Conservation (phyloP, 2,888 invertebrate species). For the Marronus borbonicus region DNA sequence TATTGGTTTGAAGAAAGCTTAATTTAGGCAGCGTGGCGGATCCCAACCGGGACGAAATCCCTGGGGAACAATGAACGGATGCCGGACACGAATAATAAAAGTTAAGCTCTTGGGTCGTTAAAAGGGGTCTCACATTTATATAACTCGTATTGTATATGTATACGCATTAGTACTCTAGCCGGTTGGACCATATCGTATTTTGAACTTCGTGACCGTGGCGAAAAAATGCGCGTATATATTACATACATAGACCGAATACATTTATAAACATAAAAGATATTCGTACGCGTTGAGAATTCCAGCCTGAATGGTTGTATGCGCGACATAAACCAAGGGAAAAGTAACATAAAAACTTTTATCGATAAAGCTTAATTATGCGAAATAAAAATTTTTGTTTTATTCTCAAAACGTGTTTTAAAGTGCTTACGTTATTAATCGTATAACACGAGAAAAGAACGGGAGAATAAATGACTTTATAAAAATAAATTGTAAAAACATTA, state of each 20-base stretch:
- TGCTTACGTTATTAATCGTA: too few species aligned
- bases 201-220: not conserved
- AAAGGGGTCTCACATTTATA: slow-evolving; percentile 43
- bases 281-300: not conserved
- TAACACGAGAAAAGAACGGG: too few species aligned
- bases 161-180: slow-evolving; percentile 14
- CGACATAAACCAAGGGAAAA: not conserved
- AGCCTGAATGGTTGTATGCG: not conserved
- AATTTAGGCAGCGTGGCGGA: slow-evolving; percentile 8
- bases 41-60: slow-evolving; percentile 10
- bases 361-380: slow-evolving; percentile 9
- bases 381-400: not conserved
- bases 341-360: slow-evolving; percentile 1
- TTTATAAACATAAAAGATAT: not conserved
- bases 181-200: slow-evolving; percentile 8
- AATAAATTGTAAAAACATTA: too few species aligned
- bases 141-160: slow-evolving; percentile 8
- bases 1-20: not conserved
- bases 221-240: not conserved
- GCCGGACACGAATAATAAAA: slow-evolving; percentile 38
- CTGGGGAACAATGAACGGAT: slow-evolving; percentile 25
- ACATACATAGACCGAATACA: not conserved
- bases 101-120: slow-evolving; percentile 30
- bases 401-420: not conserved
- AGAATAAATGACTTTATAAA: too few species aligned